Conservation (phyloP, 2,888 invertebrate genomes). For the Baronia brevicornis region DNA sequence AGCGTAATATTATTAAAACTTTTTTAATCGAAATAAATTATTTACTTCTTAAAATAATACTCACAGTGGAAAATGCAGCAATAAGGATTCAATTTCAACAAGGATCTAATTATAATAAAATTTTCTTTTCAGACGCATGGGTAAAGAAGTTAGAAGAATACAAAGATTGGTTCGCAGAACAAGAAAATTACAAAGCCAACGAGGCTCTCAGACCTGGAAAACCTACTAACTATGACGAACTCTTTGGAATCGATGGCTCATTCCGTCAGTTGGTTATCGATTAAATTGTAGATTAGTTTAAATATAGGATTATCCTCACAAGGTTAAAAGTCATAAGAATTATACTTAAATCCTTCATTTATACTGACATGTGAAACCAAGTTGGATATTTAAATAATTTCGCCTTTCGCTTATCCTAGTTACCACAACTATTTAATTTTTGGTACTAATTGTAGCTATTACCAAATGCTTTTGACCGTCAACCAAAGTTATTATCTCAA, state of each 20-base stretch:
- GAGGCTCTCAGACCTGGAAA: constrained; percentile 88
- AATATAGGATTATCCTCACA: constrained; percentile 16
- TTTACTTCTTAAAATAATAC: no score
- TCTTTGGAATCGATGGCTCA: constrained; percentile 92
- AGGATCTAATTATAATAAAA: no score
- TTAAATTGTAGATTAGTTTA: constrained; percentile 40
- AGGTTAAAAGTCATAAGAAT: constrained; percentile 16
- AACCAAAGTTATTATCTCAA: constrained; percentile 48
- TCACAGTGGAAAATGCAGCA: no score
- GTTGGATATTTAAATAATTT: constrained; percentile 26
- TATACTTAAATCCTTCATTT: constrained; percentile 1
- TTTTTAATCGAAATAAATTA: no score
- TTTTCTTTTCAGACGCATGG: constrained; percentile 79
- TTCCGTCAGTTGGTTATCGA: constrained; percentile 90
- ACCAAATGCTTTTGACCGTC: constrained; percentile 21
- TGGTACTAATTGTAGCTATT: constrained; percentile 37
- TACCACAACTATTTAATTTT: constrained; percentile 20
- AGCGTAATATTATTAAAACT: no score
- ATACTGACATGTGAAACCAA: constrained; percentile 22
- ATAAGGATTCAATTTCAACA: no score
- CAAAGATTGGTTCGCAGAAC: constrained; percentile 87
- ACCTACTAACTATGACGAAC: constrained; percentile 89
- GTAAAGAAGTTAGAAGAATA: constrained; percentile 85
- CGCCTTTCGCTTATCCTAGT: constrained; percentile 40
- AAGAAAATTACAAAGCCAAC: constrained; percentile 85